These are phyloP conservation scores for Eupithecia dodoneata DNA, from an alignment of 2,888 invertebrate genomes.

Conservation along the genomic window DNA sequence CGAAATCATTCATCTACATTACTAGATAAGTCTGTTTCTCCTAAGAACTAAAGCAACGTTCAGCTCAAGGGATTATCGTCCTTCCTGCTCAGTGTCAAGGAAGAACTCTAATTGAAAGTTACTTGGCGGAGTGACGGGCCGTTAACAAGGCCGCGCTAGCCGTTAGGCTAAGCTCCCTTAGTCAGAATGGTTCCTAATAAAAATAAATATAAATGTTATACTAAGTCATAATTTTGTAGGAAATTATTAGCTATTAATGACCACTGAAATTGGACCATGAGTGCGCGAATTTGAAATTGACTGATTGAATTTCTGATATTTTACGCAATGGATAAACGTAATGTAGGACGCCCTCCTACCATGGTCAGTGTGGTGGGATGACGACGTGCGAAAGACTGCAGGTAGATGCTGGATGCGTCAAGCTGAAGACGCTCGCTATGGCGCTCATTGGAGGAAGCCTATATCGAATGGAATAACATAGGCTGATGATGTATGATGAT, in stretches of 20 bases:
- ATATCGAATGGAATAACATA: too few species aligned
- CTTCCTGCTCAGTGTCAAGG: conserved; percentile 44
- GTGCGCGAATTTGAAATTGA: too few species aligned
- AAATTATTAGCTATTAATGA: not conserved
- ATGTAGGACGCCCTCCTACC: too few species aligned
- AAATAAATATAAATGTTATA: not conserved
- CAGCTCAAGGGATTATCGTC: conserved; percentile 35
- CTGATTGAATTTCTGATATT: too few species aligned
- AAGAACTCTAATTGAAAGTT: conserved; percentile 64
- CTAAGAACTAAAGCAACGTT: conserved; percentile 30
- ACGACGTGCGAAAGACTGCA: too few species aligned
- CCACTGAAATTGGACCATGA: not conserved
- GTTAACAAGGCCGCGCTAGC: conserved; percentile 52
- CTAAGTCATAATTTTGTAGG: not conserved
- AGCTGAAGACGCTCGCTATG: too few species aligned
- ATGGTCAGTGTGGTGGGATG: too few species aligned
- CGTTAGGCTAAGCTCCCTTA: conserved; percentile 7
- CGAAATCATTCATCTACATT: not conserved
- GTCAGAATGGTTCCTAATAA: conserved; percentile 6
- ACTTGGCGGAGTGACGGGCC: conserved; percentile 59
- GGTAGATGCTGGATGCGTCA: too few species aligned
- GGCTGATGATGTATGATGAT: too few species aligned
- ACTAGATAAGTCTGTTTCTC: conserved; percentile 7
- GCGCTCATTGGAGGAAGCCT: too few species aligned
- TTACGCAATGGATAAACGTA: too few species aligned